Base-by-base conservation (phyloP, 1,140 invertebrate species). In the Homarus americanus region DNA sequence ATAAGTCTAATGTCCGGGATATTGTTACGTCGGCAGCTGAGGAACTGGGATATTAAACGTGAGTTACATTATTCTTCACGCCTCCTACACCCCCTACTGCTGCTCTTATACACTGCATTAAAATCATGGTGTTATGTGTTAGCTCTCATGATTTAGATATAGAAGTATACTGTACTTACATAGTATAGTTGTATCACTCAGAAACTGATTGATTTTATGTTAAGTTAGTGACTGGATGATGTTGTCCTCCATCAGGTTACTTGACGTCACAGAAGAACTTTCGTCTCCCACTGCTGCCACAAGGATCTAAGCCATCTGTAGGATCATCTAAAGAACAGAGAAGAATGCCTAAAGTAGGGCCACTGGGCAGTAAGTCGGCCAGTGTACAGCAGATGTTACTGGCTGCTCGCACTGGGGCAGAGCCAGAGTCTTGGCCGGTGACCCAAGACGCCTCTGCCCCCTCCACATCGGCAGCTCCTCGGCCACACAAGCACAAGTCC, bases 31-130 rank as follows among this genome's bases (percentile, higher is more conserved):
- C 63, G 63, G 5, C 17, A 9, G 7, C 63, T 69, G n/a, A 69
- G 63, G 63, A 69, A 69, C 28, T 69, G 17, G 17, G 63, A 69
- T 32, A 69, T 69, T 12, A 69, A 69, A 69, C 63, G 63, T 69
- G 32, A 69, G 63, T 69, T 32, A 1, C 24, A 15, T 4, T 24
- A 58, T 20, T 58, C 53, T 20, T 58, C 4, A 58, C 9, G 7
- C 15, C 15, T 7, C 44, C 15, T 49, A 49, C 15, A 7, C 44
- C n/a, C n/a, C n/a, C n/a, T n/a, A n/a, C n/a, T n/a, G n/a, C n/a
- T n/a, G n/a, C n/a, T n/a, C n/a, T n/a, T n/a, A n/a, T n/a, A n/a
- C n/a, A n/a, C n/a, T n/a, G n/a, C n/a, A n/a, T n/a, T n/a, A n/a
- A n/a, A n/a, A n/a, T n/a, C n/a, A n/a, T n/a, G n/a, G n/a, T n/a